Evolutionary conservation across 2,888 invertebrate genomes (phyloP), one percentile per base, ranked within the genome.

Genomic region (Dynastes tityus): DNA sequence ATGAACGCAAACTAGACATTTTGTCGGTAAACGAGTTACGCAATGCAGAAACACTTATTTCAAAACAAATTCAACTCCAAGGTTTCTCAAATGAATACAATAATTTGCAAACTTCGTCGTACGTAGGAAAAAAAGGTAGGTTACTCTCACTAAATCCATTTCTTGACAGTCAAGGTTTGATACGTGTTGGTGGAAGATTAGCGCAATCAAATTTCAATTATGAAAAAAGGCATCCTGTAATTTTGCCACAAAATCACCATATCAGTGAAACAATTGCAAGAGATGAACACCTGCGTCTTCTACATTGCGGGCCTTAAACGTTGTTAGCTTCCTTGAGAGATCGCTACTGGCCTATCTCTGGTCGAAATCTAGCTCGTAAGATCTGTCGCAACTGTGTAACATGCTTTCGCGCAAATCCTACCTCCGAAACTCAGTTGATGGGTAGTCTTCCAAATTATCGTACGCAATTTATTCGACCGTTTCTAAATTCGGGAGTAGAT

Each of bases 401-500:
- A 53, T 53, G 4, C 9, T 51, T 51, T 2, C 51, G 53, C 16
- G 13, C n/a, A n/a, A n/a, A 13, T 13, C 53, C 53, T 4, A 13
- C 4, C 4, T n/a, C 53, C 4, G 1, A 13, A 11, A n/a, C 11
- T 4, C 53, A 13, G 4, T n/a, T 53, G 4, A 53, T 40, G 53
- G 53, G 53, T 13, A 16, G n/a, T 53, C 16, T 53, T 4, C 53
- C 53, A n/a, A 16, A 1, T n/a, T 13, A n/a, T 1, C 53, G 53
- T n/a, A 53, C 53, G 4, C n/a, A 53, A 53, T n/a, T n/a, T n/a
- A 16, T n/a, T 13, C 53, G 2, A 37, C 37, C 37, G 5, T 37
- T 37, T 37, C 5, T 37, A 37, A 37, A 13, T 16, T 13, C 16
- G 3, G 82, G 82, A 22, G 65, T 82, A 1, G 81, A 82, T 70